Conservation (phyloP, 2,797 vertebrate genomes). For the Siniperca obscura region DNA sequence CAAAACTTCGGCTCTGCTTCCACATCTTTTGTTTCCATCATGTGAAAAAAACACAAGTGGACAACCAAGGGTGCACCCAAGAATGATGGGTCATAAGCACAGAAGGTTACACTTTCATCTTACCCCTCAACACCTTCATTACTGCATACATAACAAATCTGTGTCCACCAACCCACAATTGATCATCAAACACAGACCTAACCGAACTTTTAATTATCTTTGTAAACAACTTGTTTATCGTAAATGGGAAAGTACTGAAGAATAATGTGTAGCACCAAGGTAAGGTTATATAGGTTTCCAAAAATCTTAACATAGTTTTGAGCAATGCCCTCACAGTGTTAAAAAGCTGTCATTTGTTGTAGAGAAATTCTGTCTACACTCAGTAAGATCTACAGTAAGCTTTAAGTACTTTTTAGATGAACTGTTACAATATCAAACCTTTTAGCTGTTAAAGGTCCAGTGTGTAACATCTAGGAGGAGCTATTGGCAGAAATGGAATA, state of each 20-base stretch:
- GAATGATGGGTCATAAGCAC: background rate
- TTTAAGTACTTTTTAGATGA: no score
- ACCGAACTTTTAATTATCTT: background rate
- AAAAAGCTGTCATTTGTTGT: background rate
- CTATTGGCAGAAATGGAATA: no score
- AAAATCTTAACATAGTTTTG: no score
- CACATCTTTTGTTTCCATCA: background rate
- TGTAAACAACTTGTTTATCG: background rate
- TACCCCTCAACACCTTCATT: background rate
- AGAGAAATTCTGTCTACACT: no score
- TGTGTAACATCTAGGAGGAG: no score
- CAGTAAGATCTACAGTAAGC: no score
- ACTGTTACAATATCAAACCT: no score
- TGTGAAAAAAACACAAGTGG: background rate
- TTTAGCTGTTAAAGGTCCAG: no score
- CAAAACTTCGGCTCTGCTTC: background rate
- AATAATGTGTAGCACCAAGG: background rate
- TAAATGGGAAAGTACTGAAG: no score
- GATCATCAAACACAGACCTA: background rate
- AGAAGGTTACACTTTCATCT: background rate
- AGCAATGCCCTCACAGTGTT: background rate
- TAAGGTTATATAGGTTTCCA: background rate
- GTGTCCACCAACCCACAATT: background rate
- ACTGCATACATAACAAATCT: background rate
- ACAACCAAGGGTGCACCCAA: no score